Evolutionary conservation across 23 tunicate species (phyloP), one percentile per base, ranked within the genome.

Genomic region (Halocynthia aurantium): DNA sequence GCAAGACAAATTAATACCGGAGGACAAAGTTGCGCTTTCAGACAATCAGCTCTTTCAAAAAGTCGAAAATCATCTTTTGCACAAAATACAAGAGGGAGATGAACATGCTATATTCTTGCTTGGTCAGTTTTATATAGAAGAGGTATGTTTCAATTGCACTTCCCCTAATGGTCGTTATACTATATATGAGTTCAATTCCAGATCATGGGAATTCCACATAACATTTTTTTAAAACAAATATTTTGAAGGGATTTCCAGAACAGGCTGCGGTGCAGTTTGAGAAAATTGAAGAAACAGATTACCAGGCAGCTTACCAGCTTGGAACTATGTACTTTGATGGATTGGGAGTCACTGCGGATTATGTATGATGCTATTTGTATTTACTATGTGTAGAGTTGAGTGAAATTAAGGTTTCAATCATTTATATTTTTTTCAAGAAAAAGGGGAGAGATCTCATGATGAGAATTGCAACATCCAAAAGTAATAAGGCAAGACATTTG

Each of bases 61-160:
- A 85, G 87, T 91, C 6, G 97, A 91, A 72, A 72, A 67, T 18
- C 97, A 91, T 65, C 65, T 91, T 22, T 62, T 81, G 55, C 90
- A 85, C 51, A 91, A 91, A 72, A 85, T 91, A 9, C 52, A 81
- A 56, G 60, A 80, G 49, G 90, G 87, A 6, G 97, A 91, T 77
- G 81, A 76, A 76, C 69, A 84, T 71, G 90, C 97, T 15, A 86
- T 82, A 50, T 91, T 91, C 73, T 76, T 91, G 54, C 67, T 91
- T 55, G 97, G 97, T 8, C 97, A 91, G 70, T 91, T 91, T 77
- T 91, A 91, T 72, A 85, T 85, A 77, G 97, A 91, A 81, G 97
- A 91, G 85, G 96, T 89, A 75, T 50, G 21, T 21, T 79, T 21
- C 17, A 67, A 5, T n/a, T 11, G 21, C 15, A 21, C 6, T 54